phyloP scores from a whole-genome alignment of 2,113 vertebrate genomes.

The Hydrolagus affinis region DNA sequence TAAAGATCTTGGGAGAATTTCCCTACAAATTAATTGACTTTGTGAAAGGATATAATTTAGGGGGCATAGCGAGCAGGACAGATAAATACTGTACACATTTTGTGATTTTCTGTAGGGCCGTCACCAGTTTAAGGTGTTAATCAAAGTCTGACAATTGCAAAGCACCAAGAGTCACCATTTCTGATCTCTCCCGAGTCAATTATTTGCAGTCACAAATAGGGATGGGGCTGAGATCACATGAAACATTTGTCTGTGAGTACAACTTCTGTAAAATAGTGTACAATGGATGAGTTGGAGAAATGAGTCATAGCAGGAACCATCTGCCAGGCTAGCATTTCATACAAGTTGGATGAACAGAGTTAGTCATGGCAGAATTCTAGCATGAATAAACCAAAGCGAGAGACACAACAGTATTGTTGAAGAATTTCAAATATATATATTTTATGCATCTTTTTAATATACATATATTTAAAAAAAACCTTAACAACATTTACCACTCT shows the following conservation, averaged over 20 bases:
- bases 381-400: constrained; percentile 4
- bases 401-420: background rate
- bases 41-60: background rate
- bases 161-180: background rate
- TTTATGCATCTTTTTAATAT: background rate
- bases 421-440: background rate
- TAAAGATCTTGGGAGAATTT: background rate
- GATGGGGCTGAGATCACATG: background rate
- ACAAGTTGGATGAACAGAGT: constrained; percentile 22
- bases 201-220: background rate
- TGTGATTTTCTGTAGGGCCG: background rate
- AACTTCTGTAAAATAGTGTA: background rate
- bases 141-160: background rate
- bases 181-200: background rate
- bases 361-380: background rate
- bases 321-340: background rate
- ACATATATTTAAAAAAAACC: background rate
- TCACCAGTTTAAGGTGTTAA: background rate
- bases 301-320: constrained; percentile 23
- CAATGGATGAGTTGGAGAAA: background rate
- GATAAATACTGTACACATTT: no score
- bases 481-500: background rate
- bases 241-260: no score
- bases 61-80: background rate
- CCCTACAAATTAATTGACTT: background rate